Evolutionary conservation across 2,113 vertebrate genomes (phyloP).

Genomic region (Varanus salvator): DNA sequence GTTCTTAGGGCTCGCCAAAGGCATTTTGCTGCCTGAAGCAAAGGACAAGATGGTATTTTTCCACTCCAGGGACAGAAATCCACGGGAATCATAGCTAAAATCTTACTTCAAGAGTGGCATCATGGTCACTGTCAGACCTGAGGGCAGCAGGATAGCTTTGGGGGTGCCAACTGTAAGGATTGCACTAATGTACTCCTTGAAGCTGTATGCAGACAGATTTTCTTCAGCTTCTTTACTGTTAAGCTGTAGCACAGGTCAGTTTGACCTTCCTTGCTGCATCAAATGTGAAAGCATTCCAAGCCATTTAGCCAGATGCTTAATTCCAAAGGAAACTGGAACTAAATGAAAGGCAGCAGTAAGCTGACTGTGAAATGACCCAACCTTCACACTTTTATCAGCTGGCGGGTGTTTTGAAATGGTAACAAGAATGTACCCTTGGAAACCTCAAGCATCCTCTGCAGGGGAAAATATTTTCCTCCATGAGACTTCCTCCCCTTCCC

Average conservation of each 20-base stretch:
- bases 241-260: not conserved
- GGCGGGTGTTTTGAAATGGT: conserved; percentile 35
- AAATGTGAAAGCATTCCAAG: not conserved
- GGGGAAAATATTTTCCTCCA: conserved; percentile 39
- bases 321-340: not conserved
- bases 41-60: too few species aligned
- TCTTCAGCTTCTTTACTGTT: not conserved
- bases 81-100: too few species aligned
- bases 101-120: too few species aligned
- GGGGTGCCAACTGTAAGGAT: not conserved
- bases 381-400: conserved; percentile 8
- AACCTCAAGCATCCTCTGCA: not conserved
- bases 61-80: too few species aligned
- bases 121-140: too few species aligned
- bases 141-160: too few species aligned
- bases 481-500: conserved; percentile 42
- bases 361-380: not conserved
- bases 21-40: too few species aligned
- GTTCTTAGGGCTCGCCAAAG: too few species aligned
- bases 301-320: not conserved
- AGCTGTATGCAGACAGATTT: not conserved
- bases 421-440: conserved; percentile 10
- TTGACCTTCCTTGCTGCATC: not conserved
- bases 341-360: not conserved
- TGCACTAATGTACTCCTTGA: not conserved